Conservation (phyloP, 2,113 vertebrate species). For the Theropithecus gelada region DNA sequence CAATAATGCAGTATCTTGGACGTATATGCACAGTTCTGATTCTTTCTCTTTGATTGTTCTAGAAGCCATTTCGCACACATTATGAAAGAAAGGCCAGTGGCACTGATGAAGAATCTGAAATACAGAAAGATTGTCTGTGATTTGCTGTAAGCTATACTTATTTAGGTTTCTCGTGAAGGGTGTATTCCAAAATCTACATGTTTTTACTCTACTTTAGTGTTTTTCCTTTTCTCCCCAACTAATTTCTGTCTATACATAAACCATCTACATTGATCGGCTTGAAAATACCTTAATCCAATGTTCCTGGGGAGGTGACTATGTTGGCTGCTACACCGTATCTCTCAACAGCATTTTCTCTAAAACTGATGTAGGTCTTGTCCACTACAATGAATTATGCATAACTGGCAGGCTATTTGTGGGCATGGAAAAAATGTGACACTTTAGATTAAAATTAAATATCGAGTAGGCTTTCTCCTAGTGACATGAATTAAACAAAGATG, state of each 20-base stretch:
- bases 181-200: not conserved
- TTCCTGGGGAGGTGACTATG: not conserved
- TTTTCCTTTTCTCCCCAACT: not conserved
- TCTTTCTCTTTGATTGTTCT: not conserved
- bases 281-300: not conserved
- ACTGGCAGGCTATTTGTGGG: slow-evolving; percentile 29
- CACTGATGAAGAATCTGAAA: not conserved
- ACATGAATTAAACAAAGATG: slow-evolving; percentile 53
- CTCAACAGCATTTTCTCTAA: not conserved
- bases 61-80: not conserved
- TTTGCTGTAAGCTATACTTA: not conserved
- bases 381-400: slow-evolving; percentile 39
- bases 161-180: not conserved
- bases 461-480: slow-evolving; percentile 56
- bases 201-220: not conserved
- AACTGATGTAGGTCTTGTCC: not conserved
- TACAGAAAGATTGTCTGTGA: not conserved
- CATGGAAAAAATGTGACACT: slow-evolving; percentile 47
- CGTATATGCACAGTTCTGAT: not conserved
- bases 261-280: not conserved
- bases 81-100: not conserved
- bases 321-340: accelerated
- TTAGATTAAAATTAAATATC: slow-evolving; percentile 68
- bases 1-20: not conserved
- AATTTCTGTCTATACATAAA: not conserved